Evolutionary conservation across 1,140 invertebrate genomes (phyloP), one percentile per base, ranked within the genome.

Genomic region (Brachionus calyciflorus): DNA sequence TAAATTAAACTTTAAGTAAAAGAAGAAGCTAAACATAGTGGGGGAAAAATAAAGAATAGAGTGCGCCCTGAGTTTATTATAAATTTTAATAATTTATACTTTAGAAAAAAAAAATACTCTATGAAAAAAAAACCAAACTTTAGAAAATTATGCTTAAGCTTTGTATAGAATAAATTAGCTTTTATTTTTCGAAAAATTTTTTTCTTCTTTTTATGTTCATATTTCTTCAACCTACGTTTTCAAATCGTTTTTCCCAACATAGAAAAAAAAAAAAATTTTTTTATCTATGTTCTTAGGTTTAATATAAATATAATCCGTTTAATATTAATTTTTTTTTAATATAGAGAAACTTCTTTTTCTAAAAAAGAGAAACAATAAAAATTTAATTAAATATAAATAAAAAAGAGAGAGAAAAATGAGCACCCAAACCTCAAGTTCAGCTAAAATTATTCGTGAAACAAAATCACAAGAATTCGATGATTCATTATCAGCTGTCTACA

Each of bases 1-100:
- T 60, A 60, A 60, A 60, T 60, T 60, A 60, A 60, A 60, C 55
- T 60, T 37, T 33, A n/a, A n/a, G n/a, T n/a, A n/a, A n/a, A n/a
- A n/a, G n/a, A n/a, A n/a, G n/a, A n/a, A n/a, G n/a, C n/a, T n/a
- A n/a, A n/a, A n/a, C n/a, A n/a, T n/a, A n/a, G n/a, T n/a, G n/a
- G n/a, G n/a, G n/a, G n/a, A 1, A 37, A 40, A 33, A 60, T 9
- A 28, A 60, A 26, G 26, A 21, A 7, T 28, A 33, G 55, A 12
- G 30, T 60, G 26, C 55, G 19, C 55, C 28, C 55, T 6, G 30
- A 6, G 33, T 9, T 19, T 60, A 33, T 33, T 33, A 60, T 33
- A 33, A 5, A 37, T 37, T 5, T 5, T 37, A 37, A 37, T 37
- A 37, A 37, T 37, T 37, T 37, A 55, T 55, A 60, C 30, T 33